Base-by-base conservation (phyloP, 2,113 vertebrate species). In the Protomyctophum bolini region DNA sequence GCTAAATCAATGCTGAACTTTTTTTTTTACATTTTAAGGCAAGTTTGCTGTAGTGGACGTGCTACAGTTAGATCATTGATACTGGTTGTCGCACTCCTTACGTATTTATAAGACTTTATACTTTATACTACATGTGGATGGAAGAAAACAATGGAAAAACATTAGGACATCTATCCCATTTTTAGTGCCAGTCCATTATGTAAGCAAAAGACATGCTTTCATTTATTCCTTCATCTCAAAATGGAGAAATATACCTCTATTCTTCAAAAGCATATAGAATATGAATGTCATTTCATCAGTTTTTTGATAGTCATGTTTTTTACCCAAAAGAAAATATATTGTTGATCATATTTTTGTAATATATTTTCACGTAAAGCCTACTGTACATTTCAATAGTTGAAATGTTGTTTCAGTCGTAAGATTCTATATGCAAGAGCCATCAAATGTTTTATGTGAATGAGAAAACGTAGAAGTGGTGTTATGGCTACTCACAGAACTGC, bases 401-500 rank as follows among this genome's bases (percentile, higher is more conserved):
- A 85, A 89, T 85, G 80, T 83, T 58, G 50, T 62, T 52, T 41
- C 33, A 41, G 33, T 41, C 33, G 60, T 74, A 55, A 3, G 58
- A 72, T 89, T 87, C 77, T 89, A 85, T 86, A 90, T 87, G 86
- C 81, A 86, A 82, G 70, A 82, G 67, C 68, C 75, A 76, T 86
- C n/a, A 80, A 78, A 70, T 70, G 66, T 75, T 21, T 63, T 49
- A 6, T 33, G 81, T 76, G 58, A 79, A 57, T 15, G 50, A 63
- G 4, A 0, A 66, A 41, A 41, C 33, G 70, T 66, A 68, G 70
- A 68, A 65, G 21, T 62, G 66, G 70, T 70, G 54, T 47, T 14
- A 63, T 8, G 4, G 12, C 29, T 28, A 9, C 46, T n/a, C 21
- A 51, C 41, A 60, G 2, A 45, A 2, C 46, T 10, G 15, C 1